Evolutionary conservation across 2,888 invertebrate genomes (phyloP).

Genomic region (Monopis laevigella): DNA sequence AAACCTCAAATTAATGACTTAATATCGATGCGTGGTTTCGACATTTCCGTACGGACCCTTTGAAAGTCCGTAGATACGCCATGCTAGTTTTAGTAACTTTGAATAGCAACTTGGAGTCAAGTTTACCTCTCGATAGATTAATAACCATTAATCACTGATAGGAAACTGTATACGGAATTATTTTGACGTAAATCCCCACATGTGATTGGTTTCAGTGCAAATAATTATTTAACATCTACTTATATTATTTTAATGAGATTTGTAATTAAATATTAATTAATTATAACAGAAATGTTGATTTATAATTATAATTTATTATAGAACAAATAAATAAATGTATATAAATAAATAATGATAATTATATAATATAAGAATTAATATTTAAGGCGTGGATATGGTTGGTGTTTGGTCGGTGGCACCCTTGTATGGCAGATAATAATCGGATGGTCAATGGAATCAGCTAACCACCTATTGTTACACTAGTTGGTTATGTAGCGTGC

Average conservation of each 20-base stretch:
- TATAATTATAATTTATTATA: not conserved
- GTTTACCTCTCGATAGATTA: slow-evolving; percentile 22
- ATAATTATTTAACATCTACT: too few species aligned
- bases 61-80: not conserved
- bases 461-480: too few species aligned
- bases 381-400: too few species aligned
- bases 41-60: slow-evolving; percentile 41
- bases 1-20: slow-evolving; percentile 46
- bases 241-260: too few species aligned
- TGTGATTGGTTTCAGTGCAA: not conserved
- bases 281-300: too few species aligned
- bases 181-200: not conserved
- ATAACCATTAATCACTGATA: slow-evolving; percentile 6
- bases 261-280: too few species aligned
- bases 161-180: not conserved
- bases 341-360: too few species aligned
- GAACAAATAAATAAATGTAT: not conserved
- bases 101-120: slow-evolving; percentile 31
- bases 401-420: too few species aligned
- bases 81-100: slow-evolving; percentile 33
- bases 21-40: slow-evolving; percentile 58
- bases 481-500: too few species aligned
- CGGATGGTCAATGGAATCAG: too few species aligned
- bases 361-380: too few species aligned
- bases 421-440: too few species aligned